Base-by-base conservation (phyloP, 2,888 invertebrate genomes). In the Papilio protenor region DNA sequence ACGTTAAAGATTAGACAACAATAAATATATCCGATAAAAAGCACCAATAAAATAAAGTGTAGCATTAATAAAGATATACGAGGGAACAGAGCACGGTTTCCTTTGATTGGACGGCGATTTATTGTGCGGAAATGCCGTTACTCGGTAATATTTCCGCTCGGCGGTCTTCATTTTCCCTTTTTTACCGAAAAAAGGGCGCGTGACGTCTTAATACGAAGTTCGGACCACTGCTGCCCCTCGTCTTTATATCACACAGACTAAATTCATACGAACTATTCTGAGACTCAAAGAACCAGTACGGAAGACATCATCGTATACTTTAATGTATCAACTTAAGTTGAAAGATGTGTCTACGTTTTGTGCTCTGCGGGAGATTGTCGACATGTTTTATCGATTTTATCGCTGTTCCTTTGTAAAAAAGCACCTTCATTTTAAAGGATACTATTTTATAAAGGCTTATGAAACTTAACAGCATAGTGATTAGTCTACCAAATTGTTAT, bases 111-210 rank as follows among this genome's bases (percentile, higher is more conserved):
- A 89, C 91, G 90, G 90, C 92, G 91, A 94, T 95, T 95, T 95
- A 95, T 95, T 91, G 95, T 89, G 93, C 95, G 95, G 95, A 95
- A 95, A 95, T 91, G 91, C 92, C 92, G 94, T 93, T 93, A 92
- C 91, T 92, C 88, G 85, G 92, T 95, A 95, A 95, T 95, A 95
- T 94, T 94, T 95, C 95, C 95, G 94, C 92, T 89, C 90, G 85
- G 88, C 88, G 89, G 91, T 91, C 91, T 94, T 93, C 94, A 92
- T 91, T 94, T 94, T 93, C 91, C 93, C 89, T 93, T 94, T 94
- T 94, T 94, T 91, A 90, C 89, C 87, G 86, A 92, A 94, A 93
- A 94, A 94, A 93, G 94, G 94, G 94, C 94, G 91, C 92, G 93
- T 91, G 91, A 93, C 89, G 87, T 92, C 94, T 94, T 94, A 92